A percentile compares a stretch with the other conserved stretches of the same genome.
Conservation (phyloP, 2,888 invertebrate genomes). For the Nezara viridula region DNA sequence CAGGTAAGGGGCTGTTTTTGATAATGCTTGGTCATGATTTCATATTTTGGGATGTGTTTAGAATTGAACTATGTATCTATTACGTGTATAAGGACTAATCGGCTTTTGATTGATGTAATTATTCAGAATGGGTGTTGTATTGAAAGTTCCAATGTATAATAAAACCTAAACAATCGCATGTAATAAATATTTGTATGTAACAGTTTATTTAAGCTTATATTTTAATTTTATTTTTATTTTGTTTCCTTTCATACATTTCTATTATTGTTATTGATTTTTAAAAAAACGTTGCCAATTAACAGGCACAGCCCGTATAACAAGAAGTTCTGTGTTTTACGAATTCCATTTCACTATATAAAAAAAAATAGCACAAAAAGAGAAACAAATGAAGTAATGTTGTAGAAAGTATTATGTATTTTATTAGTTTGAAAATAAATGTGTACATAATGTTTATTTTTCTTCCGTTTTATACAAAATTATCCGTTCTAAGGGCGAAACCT, state of each 20-base stretch:
- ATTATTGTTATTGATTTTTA: background rate
- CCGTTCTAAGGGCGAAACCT: too few species aligned
- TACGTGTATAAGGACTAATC: background rate
- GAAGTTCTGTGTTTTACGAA: background rate
- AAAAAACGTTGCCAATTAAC: background rate
- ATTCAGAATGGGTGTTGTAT: conserved; percentile 1
- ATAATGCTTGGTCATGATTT: conserved; percentile 23
- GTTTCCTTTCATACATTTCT: background rate
- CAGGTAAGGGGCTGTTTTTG: conserved; percentile 49
- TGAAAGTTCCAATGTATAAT: background rate
- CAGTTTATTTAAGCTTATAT: background rate
- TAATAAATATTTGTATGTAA: background rate
- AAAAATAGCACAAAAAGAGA: background rate
- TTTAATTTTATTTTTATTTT: background rate
- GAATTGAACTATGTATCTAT: background rate
- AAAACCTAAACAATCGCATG: background rate
- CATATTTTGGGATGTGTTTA: conserved; percentile 36
- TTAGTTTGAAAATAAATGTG: too few species aligned
- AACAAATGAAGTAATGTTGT: too few species aligned
- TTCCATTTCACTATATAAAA: background rate
- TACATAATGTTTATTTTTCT: too few species aligned
- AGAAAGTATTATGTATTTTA: too few species aligned
- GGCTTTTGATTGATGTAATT: background rate
- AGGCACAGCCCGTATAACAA: background rate
- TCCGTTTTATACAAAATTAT: background rate